Percentiles rank a stretch among this genome's conserved stretches.
These are phyloP conservation scores for Gisinianus flammeolus DNA, from an alignment of 2,888 invertebrate species.

Conservation along the genomic window DNA sequence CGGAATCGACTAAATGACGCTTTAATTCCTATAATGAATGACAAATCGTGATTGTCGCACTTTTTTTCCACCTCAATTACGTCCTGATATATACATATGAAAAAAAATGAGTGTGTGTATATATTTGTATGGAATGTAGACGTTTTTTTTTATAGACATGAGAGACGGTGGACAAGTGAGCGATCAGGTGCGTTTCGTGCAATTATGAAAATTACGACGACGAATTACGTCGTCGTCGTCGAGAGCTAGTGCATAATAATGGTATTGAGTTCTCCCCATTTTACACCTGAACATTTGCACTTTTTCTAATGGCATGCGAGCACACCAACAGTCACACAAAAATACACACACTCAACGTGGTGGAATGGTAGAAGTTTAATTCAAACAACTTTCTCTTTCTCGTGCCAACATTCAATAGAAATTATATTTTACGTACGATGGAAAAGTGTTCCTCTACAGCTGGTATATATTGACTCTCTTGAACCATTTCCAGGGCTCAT, in stretches of 20 bases:
- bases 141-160: background rate
- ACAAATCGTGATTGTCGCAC: background rate
- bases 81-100: background rate
- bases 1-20: background rate
- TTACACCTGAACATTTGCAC: conserved; percentile 19
- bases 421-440: too few relatives aligned
- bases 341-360: background rate
- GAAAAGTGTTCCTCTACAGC: background rate
- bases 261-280: conserved; percentile 13
- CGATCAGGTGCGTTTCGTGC: conserved; percentile 18
- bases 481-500: too few relatives aligned
- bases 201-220: conserved; percentile 34
- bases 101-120: too few relatives aligned
- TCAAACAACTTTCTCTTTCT: conserved; percentile 8
- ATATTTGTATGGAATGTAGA: too few relatives aligned
- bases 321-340: too few relatives aligned
- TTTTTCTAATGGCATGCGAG: conserved; percentile 17
- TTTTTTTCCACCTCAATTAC: background rate
- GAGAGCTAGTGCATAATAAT: conserved; percentile 1
- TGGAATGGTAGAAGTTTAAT: conserved; percentile 4
- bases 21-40: background rate
- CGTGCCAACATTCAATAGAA: too few relatives aligned
- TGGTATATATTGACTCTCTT: too few relatives aligned
- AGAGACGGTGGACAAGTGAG: background rate
- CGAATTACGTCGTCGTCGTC: background rate